phyloP scores from a whole-genome alignment of 92 coral and sea anemone genomes.

The Palythoa heliodiscus region DNA sequence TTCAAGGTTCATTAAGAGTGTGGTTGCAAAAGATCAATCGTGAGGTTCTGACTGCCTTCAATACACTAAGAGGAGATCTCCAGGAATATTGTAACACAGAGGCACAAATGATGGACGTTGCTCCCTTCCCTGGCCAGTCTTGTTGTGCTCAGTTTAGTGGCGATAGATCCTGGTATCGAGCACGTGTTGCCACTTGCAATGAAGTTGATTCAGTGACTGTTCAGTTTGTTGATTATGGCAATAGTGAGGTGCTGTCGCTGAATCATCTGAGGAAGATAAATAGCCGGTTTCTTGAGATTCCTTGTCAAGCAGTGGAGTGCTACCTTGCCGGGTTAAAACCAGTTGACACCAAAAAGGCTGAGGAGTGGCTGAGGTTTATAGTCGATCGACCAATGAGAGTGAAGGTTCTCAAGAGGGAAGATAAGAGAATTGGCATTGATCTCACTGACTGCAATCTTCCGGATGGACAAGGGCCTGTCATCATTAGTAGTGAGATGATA shows the following conservation, averaged over 20 bases:
- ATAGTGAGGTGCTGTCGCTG: slow-evolving; percentile 61
- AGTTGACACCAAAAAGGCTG: slow-evolving; percentile 43
- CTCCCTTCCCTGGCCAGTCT: slow-evolving; percentile 60
- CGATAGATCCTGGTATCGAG: slow-evolving; percentile 82
- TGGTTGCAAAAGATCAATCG: slow-evolving; percentile 68
- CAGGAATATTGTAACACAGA: slow-evolving; percentile 51
- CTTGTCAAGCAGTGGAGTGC: slow-evolving; percentile 74
- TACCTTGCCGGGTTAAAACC: slow-evolving; percentile 67
- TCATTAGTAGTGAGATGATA: slow-evolving; percentile 56
- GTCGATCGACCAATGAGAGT: slow-evolving; percentile 60
- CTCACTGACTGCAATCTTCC: slow-evolving; percentile 57
- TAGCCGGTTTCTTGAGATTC: slow-evolving; percentile 55
- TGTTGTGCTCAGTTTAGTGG: slow-evolving; percentile 72
- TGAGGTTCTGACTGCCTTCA: slow-evolving; percentile 44
- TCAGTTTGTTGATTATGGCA: slow-evolving; percentile 84
- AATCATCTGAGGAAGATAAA: slow-evolving; percentile 53
- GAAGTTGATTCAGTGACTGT: slow-evolving; percentile 50
- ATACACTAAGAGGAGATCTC: slow-evolving; percentile 52
- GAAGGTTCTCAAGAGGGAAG: slow-evolving; percentile 46
- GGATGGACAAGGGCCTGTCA: slow-evolving; percentile 62
- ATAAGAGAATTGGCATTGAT: slow-evolving; percentile 54
- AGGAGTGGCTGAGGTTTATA: slow-evolving; percentile 58
- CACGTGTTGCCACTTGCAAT: slow-evolving; percentile 57
- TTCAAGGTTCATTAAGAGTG: slow-evolving; percentile 64
- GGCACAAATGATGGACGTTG: slow-evolving; percentile 33